These are phyloP conservation scores for Lepus townsendii DNA, from an alignment of 2,797 vertebrate genomes.

Conservation along the genomic window DNA sequence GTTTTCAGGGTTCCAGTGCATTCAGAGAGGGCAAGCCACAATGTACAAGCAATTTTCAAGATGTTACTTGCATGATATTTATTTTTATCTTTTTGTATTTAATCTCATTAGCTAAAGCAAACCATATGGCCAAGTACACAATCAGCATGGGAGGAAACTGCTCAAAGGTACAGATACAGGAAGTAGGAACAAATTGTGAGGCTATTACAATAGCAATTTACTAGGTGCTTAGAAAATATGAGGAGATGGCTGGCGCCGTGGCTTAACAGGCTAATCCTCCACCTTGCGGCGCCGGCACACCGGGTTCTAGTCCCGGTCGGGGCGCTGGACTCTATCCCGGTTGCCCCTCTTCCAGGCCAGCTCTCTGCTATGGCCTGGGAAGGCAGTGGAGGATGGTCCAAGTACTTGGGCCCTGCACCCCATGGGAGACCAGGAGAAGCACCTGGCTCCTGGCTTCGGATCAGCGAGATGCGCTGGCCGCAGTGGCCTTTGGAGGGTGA, in stretches of 20 bases:
- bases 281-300: no score
- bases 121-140: conserved; percentile 4
- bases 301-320: no score
- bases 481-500: no score
- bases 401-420: no score
- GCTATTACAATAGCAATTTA: neutral
- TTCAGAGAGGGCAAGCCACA: neutral
- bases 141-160: neutral
- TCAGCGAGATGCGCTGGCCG: no score
- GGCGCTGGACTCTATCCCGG: no score
- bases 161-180: neutral
- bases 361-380: no score
- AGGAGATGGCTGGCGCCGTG: neutral
- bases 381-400: no score
- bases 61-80: neutral
- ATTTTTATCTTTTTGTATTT: conserved; percentile 26
- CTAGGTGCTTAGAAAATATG: neutral
- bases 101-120: neutral
- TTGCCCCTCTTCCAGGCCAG: no score
- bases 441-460: no score
- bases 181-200: neutral
- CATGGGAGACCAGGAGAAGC: no score
- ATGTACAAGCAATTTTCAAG: neutral
- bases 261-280: no score
- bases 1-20: neutral